phyloP scores from a whole-genome alignment of 2,888 invertebrate genomes.

The Philopedon plagiatum region DNA sequence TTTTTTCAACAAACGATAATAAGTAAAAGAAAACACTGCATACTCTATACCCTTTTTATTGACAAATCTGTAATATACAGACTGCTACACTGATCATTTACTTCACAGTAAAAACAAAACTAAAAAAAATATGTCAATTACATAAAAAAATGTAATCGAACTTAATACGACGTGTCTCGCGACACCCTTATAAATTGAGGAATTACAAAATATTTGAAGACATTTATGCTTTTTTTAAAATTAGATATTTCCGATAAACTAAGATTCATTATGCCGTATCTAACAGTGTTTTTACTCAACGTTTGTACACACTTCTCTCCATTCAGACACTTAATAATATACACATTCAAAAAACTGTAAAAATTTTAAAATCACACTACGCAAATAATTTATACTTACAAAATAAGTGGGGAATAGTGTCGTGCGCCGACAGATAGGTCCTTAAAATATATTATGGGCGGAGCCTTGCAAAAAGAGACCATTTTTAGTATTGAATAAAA shows the following conservation, averaged over 20 bases:
- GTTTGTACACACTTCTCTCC: conserved; percentile 54
- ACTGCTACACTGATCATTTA: conserved; percentile 59
- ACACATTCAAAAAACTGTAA: conserved; percentile 47
- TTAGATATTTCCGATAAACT: background rate
- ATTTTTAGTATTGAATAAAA: too few species aligned
- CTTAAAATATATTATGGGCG: too few species aligned
- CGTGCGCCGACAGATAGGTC: background rate
- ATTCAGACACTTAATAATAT: conserved; percentile 47
- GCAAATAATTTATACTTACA: conserved; percentile 54
- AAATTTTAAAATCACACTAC: conserved; percentile 53
- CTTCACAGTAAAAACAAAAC: conserved; percentile 56
- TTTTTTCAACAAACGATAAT: too few species aligned
- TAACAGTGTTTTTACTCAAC: conserved; percentile 14
- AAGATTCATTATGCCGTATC: conserved; percentile 9
- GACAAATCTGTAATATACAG: conserved; percentile 67
- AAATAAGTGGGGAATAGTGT: conserved; percentile 29
- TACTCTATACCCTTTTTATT: conserved; percentile 56
- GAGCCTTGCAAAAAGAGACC: too few species aligned
- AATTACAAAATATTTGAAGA: conserved; percentile 33
- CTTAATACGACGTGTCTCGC: background rate
- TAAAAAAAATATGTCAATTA: conserved; percentile 52
- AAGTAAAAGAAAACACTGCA: conserved; percentile 8
- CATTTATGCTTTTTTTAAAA: conserved; percentile 17
- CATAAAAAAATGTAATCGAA: conserved; percentile 50
- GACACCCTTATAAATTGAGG: conserved; percentile 4